Evolutionary conservation across 2,888 invertebrate species (phyloP).

Genomic region (Caenorhabditis parvicauda): DNA sequence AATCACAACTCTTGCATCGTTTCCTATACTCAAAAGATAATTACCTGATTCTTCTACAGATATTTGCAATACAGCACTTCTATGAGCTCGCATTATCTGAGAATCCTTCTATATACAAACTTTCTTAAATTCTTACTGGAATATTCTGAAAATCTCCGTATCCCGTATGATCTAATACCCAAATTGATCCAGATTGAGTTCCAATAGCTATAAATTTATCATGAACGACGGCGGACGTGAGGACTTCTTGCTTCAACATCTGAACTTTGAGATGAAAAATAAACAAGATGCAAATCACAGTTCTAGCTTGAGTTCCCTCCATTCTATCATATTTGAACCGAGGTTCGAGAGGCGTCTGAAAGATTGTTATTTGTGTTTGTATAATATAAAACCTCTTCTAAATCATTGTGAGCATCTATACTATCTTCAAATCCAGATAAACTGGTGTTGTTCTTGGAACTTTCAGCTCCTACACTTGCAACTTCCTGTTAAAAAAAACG

Average conservation of each 20-base stretch:
- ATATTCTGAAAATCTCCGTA: slow-evolving; percentile 43
- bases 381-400: slow-evolving; percentile 8
- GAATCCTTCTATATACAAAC: background rate
- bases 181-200: slow-evolving; percentile 47
- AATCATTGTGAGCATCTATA: background rate
- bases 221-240: slow-evolving; percentile 54
- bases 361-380: background rate
- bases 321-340: slow-evolving; percentile 58
- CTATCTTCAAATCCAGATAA: background rate
- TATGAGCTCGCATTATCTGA: slow-evolving; percentile 46
- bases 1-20: slow-evolving; percentile 72
- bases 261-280: slow-evolving; percentile 7
- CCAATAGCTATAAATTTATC: slow-evolving; percentile 61
- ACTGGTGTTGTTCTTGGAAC: too few species aligned
- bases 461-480: too few species aligned
- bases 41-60: slow-evolving; percentile 91
- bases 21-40: slow-evolving; percentile 74
- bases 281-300: slow-evolving; percentile 6
- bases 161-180: slow-evolving; percentile 57
- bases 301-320: slow-evolving; percentile 16
- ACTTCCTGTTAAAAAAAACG: too few species aligned
- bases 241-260: slow-evolving; percentile 33
- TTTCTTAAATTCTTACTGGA: slow-evolving; percentile 16
- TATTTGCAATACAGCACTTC: slow-evolving; percentile 82
- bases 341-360: slow-evolving; percentile 49